Conservation (phyloP, 2,797 vertebrate genomes). For the Malacoctenus gilli region DNA sequence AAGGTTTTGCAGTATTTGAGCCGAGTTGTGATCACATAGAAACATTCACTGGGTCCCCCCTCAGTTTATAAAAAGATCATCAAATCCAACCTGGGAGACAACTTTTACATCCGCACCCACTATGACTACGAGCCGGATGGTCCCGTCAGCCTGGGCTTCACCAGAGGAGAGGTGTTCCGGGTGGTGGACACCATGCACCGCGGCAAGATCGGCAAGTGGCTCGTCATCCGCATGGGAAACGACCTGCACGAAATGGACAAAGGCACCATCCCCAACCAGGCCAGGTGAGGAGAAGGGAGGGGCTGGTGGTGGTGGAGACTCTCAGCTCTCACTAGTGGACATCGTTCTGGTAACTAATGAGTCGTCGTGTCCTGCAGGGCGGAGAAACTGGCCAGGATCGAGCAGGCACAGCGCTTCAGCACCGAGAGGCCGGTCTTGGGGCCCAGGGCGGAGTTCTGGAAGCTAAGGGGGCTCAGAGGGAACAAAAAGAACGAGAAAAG, state of each 20-base stretch:
- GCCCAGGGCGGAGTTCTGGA: constrained; percentile 94
- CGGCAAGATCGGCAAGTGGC: constrained; percentile 89
- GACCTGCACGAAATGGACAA: constrained; percentile 91
- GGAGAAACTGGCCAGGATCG: constrained; percentile 87
- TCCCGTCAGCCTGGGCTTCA: constrained; percentile 84
- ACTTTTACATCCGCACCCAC: constrained; percentile 95
- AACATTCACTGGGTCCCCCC: too few relatives aligned
- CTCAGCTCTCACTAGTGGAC: too few relatives aligned
- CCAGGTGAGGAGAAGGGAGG: constrained; percentile 77
- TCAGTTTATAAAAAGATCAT: constrained; percentile 93
- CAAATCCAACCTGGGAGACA: constrained; percentile 89
- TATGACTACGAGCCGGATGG: constrained; percentile 90
- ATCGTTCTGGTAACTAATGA: neutral
- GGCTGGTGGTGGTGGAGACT: accelerated
- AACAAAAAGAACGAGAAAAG: constrained; percentile 90
- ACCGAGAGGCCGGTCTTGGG: constrained; percentile 76
- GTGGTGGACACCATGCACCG: constrained; percentile 93
- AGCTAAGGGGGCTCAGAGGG: constrained; percentile 92
- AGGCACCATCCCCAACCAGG: constrained; percentile 91
- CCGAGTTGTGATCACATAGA: too few relatives aligned
- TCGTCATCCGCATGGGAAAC: constrained; percentile 89
- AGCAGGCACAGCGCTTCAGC: constrained; percentile 80
- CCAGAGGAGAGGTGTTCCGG: constrained; percentile 92
- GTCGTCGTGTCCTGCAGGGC: constrained; percentile 78
- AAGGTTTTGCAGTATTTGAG: too few relatives aligned